Percentiles rank a stretch among this genome's conserved stretches.
These are phyloP conservation scores for Stylophora pistillata DNA, from an alignment of 64 coral and sea anemone species.

Conservation along the genomic window DNA sequence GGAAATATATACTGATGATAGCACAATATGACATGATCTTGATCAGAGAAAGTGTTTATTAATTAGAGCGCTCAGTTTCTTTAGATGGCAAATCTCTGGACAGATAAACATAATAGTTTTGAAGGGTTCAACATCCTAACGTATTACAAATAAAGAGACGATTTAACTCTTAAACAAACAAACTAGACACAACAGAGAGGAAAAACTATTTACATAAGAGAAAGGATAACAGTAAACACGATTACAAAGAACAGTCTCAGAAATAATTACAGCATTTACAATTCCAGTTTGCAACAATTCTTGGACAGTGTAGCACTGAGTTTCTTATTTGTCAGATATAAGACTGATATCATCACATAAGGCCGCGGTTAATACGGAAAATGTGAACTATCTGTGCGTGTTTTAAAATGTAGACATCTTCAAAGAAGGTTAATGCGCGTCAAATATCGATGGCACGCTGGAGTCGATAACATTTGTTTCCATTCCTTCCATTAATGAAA, in stretches of 20 bases:
- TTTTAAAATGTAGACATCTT: not conserved
- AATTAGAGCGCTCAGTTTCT: constrained; percentile 23
- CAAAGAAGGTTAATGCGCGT: not conserved
- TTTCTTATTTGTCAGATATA: not conserved
- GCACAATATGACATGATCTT: constrained; percentile 40
- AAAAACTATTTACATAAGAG: not conserved
- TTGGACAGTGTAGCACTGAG: not conserved
- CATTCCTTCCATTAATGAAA: not conserved
- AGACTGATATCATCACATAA: not conserved
- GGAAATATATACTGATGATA: constrained; percentile 7
- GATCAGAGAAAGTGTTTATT: constrained; percentile 52
- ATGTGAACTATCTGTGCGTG: constrained; percentile 1
- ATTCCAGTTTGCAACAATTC: not conserved
- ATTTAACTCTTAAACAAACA: constrained; percentile 28
- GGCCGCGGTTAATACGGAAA: constrained; percentile 26
- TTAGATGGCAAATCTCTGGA: constrained; percentile 24
- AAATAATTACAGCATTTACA: constrained; percentile 30
- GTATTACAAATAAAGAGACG: not conserved
- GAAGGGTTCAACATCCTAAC: constrained; percentile 16
- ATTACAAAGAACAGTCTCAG: constrained; percentile 12
- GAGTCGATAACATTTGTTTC: not conserved
- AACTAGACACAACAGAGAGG: not conserved
- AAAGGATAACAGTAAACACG: constrained; percentile 40
- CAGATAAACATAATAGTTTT: constrained; percentile 51
- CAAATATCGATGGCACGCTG: not conserved